Evolutionary conservation across 2,797 vertebrate genomes (phyloP).

Genomic region (Enteromius afrohamiltoni): DNA sequence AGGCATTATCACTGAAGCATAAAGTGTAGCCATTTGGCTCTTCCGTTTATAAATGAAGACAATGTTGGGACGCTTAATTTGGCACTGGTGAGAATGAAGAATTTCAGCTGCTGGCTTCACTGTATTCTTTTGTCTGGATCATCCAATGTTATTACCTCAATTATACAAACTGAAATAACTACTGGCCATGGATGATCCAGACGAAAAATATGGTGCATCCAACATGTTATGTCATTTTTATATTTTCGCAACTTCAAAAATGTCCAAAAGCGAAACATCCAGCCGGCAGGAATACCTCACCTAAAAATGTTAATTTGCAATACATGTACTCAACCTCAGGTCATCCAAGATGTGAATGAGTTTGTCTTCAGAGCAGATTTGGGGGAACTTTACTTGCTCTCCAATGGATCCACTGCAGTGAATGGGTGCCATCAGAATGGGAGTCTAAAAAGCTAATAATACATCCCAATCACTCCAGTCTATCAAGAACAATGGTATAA

Average conservation of each 20-base stretch:
- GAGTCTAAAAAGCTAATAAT: background rate
- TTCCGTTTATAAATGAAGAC: conserved; percentile 21
- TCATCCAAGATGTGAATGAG: background rate
- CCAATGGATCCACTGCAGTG: background rate
- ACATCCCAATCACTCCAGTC: background rate
- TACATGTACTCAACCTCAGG: background rate
- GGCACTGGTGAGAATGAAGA: conserved; percentile 12
- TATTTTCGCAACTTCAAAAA: background rate
- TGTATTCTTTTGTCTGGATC: background rate
- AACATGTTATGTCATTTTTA: background rate
- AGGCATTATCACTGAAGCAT: conserved; percentile 24
- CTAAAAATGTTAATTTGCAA: background rate
- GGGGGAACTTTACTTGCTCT: background rate
- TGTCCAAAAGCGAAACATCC: background rate
- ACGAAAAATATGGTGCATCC: background rate
- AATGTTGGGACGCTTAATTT: background rate
- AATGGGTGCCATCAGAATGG: background rate
- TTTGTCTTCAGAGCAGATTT: background rate
- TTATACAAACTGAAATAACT: background rate
- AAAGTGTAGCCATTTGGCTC: conserved; percentile 22
- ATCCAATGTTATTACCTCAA: background rate
- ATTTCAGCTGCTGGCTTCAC: conserved; percentile 5
- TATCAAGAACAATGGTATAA: background rate
- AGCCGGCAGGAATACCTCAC: background rate
- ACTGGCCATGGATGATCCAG: conserved; percentile 14